These are phyloP conservation scores for Xyrauchen texanus DNA, from an alignment of 2,113 vertebrate genomes.

Conservation along the genomic window DNA sequence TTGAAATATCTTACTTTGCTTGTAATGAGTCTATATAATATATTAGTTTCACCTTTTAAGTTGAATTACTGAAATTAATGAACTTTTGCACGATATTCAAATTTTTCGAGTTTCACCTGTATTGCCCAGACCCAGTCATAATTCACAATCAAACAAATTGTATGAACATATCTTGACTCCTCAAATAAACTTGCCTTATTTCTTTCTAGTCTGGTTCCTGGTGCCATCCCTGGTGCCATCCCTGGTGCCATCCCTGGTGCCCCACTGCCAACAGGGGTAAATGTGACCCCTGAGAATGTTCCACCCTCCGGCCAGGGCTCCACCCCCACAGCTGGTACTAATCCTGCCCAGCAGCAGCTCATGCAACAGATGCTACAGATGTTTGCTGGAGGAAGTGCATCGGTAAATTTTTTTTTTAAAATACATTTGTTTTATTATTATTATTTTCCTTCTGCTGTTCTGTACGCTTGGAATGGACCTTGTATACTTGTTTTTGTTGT, in stretches of 20 bases:
- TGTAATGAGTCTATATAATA: too few relatives aligned
- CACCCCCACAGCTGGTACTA: slow-evolving; percentile 66
- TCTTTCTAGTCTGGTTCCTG: slow-evolving; percentile 43
- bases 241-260: slow-evolving; percentile 21
- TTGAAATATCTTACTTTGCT: too few relatives aligned
- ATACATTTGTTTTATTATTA: not conserved
- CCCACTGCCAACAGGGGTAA: not conserved
- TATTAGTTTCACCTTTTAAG: too few relatives aligned
- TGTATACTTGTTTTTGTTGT: too few relatives aligned
- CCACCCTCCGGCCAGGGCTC: slow-evolving; percentile 55
- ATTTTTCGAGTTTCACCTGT: too few relatives aligned
- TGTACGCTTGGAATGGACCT: too few relatives aligned
- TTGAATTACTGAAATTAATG: too few relatives aligned
- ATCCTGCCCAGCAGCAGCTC: slow-evolving; percentile 91
- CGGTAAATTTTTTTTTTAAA: slow-evolving; percentile 74
- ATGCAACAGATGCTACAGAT: slow-evolving; percentile 91
- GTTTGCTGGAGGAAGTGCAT: slow-evolving; percentile 85
- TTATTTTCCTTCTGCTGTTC: too few relatives aligned
- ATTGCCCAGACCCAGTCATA: too few relatives aligned
- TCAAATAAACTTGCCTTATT: not conserved
- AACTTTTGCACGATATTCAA: too few relatives aligned
- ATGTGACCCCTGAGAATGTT: slow-evolving; percentile 64
- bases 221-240: too few relatives aligned
- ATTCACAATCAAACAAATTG: too few relatives aligned
- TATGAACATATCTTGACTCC: not conserved